Evolutionary conservation across 2,113 vertebrate species (phyloP), one percentile per base, ranked within the genome.

Genomic region (Corythornis vintsioides): DNA sequence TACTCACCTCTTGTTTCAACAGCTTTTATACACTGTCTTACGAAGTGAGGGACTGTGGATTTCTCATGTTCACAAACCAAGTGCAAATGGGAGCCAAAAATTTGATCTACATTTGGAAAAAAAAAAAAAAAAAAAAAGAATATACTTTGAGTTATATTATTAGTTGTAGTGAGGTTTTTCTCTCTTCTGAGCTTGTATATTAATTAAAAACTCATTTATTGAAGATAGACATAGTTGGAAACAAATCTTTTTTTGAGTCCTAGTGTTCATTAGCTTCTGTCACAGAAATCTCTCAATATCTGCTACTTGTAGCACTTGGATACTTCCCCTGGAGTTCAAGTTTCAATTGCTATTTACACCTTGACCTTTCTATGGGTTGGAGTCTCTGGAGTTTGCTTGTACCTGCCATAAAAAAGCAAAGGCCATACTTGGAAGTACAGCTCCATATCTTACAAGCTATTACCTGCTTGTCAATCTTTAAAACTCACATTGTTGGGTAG

Each of bases 31-130:
- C 99, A 99, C 24, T 97, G 90, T 95, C 90, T 98, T 91, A 99
- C 98, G 74, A 99, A 99, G 55, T 82, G 92, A 5, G 99, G 99
- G 48, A 99, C 98, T 7, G 98, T 98, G 74, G 97, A 98, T 95
- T 98, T 98, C 97, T 99, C 98, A 1, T 98, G 98, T 80, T 98
- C 96, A 76, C 99, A 99, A 69, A 99, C 98, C 64, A 96, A 97
- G 83, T 97, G 95, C 95, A 99, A 97, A 94, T 98, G 97, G 93
- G 98, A 99, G 90, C 99, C 99, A 95, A 99, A 99, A 88, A 99
- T 98, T 95, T 98, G 98, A 97, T 99, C 99, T 99, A 86, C 50
- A 72, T 97, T 88, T 83, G 86, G 74, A 90, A 96, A 96, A 63
- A 17, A 38, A 95, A 97, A 96, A 6, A 45, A 45, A 94, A 94